Evolutionary conservation across 2,797 vertebrate genomes (phyloP).

Genomic region (Tiaroga cobitis): DNA sequence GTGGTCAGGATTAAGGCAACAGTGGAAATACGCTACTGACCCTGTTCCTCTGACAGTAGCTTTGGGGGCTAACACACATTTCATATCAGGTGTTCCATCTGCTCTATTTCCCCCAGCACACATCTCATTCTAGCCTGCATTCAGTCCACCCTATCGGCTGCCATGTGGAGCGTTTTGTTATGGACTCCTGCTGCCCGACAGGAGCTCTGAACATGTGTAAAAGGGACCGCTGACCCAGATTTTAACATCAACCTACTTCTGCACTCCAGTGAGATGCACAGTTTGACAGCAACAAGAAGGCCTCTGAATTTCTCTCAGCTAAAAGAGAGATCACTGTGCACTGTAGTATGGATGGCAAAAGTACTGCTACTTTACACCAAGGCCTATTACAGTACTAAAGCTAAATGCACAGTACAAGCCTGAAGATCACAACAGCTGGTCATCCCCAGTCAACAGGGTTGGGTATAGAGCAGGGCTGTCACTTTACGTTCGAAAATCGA

Average conservation of each 20-base stretch:
- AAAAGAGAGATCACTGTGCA: background rate
- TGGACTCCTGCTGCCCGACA: slow-evolving; percentile 56
- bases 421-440: background rate
- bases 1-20: background rate
- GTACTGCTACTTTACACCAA: background rate
- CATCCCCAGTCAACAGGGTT: no score
- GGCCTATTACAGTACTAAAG: background rate
- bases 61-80: slow-evolving; percentile 41
- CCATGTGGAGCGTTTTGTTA: slow-evolving; percentile 59
- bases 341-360: background rate
- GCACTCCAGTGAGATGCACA: slow-evolving; percentile 49
- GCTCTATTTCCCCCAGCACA: slow-evolving; percentile 31
- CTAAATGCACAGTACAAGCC: background rate
- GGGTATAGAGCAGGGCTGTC: no score
- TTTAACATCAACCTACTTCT: slow-evolving; percentile 64
- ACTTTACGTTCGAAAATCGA: no score
- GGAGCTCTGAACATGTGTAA: slow-evolving; percentile 64
- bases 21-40: background rate
- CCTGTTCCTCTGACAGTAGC: slow-evolving; percentile 17
- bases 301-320: background rate
- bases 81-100: slow-evolving; percentile 50
- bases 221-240: slow-evolving; percentile 74
- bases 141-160: slow-evolving; percentile 12
- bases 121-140: slow-evolving; percentile 37
- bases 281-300: slow-evolving; percentile 43